Conservation (phyloP, 2,888 invertebrate genomes). For the Drosophila leonis region DNA sequence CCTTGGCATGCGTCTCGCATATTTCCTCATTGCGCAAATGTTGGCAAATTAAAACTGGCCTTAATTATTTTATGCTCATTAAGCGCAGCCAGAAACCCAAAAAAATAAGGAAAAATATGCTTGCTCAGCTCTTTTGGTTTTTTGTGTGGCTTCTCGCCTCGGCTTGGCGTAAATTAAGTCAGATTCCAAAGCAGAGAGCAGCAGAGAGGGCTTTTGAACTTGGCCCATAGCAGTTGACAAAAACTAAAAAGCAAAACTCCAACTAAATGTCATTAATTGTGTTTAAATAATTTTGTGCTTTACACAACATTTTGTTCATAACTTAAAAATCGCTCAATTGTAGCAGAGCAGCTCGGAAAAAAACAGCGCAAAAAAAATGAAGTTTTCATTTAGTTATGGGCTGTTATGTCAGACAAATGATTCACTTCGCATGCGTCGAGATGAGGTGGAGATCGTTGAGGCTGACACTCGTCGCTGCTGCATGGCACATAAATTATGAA, state of each 20-base stretch:
- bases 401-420: constrained; percentile 53
- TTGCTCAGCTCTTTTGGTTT: constrained; percentile 41
- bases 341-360: constrained; percentile 43
- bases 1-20: constrained; percentile 44
- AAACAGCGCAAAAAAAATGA: constrained; percentile 14
- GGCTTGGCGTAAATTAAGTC: constrained; percentile 53
- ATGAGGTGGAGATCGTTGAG: constrained; percentile 43
- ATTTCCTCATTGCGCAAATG: constrained; percentile 68
- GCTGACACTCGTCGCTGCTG: constrained; percentile 39
- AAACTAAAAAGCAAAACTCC: constrained; percentile 30
- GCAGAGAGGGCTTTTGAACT: constrained; percentile 53
- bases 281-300: constrained; percentile 63
- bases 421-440: constrained; percentile 26
- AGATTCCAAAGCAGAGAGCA: constrained; percentile 34
- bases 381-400: constrained; percentile 49
- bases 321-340: constrained; percentile 76
- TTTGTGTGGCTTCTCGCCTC: constrained; percentile 7
- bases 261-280: constrained; percentile 76
- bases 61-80: constrained; percentile 81
- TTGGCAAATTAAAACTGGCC: constrained; percentile 74
- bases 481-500: constrained; percentile 51
- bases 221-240: constrained; percentile 73
- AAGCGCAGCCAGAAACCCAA: constrained; percentile 48
- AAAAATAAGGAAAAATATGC: constrained; percentile 2
- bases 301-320: constrained; percentile 65